phyloP scores from a whole-genome alignment of 2,113 vertebrate genomes.

The Ctenodactylus gundi region DNA sequence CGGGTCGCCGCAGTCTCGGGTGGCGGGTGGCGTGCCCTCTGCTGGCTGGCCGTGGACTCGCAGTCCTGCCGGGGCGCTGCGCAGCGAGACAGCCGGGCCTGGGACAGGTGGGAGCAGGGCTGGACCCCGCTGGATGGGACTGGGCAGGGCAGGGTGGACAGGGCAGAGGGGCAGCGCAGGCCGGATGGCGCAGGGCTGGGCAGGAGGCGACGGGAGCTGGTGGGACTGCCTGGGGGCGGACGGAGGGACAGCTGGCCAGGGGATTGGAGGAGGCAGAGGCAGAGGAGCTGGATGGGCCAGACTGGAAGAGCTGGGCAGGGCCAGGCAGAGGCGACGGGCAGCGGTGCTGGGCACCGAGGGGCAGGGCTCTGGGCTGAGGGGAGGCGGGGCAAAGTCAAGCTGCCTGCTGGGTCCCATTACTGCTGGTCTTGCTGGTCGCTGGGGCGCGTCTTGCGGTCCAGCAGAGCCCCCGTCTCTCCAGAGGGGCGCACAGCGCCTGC shows the following conservation, averaged over 20 bases:
- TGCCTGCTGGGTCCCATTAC: not conserved
- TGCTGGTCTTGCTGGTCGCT: not conserved
- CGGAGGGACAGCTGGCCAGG: too few species aligned
- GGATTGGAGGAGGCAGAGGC: too few species aligned
- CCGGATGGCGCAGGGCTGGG: not conserved
- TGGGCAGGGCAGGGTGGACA: not conserved
- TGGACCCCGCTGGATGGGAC: rapidly evolving
- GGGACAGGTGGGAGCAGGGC: rapidly evolving
- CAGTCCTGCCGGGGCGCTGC: rapidly evolving
- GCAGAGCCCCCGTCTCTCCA: not conserved
- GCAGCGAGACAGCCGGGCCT: rapidly evolving
- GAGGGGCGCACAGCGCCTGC: too few species aligned
- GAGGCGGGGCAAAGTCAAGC: too few species aligned
- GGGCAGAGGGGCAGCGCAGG: not conserved
- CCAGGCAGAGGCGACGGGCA: too few species aligned
- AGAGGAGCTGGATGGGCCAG: too few species aligned
- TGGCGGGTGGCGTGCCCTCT: conserved; percentile 46
- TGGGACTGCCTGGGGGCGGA: too few species aligned
- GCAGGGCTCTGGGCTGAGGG: not conserved
- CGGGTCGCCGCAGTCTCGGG: rapidly evolving
- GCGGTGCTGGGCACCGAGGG: not conserved
- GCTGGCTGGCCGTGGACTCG: not conserved
- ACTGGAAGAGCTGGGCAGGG: rapidly evolving
- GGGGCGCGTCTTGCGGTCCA: not conserved
- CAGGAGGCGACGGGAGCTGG: too few species aligned